phyloP scores from a whole-genome alignment of 2,113 vertebrate species.

The Dermatemys mawii region DNA sequence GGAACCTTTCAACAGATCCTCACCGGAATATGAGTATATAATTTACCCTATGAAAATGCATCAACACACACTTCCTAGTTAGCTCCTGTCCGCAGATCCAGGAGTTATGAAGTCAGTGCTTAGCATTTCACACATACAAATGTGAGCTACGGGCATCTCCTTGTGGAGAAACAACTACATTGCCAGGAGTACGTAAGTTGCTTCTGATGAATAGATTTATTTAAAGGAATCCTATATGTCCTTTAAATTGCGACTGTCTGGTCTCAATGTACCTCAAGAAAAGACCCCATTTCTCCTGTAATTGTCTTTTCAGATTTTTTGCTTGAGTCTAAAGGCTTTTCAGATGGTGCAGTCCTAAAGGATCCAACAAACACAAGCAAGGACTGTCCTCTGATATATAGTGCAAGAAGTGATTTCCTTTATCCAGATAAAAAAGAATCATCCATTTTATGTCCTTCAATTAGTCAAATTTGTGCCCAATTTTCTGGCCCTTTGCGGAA shows the following conservation, averaged over 20 bases:
- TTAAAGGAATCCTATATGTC: not conserved
- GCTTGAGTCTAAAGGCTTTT: not conserved
- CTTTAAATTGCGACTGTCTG: fast-evolving
- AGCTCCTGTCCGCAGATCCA: not conserved
- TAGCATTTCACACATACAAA: not conserved
- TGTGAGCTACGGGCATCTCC: not conserved
- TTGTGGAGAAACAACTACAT: not conserved
- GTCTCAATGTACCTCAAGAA: not conserved
- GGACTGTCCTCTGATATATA: not conserved
- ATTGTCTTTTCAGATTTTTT: not conserved
- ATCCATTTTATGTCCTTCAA: not conserved
- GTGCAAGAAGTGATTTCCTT: not conserved
- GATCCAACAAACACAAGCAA: not conserved
- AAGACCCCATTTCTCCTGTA: not conserved
- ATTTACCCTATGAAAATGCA: not conserved
- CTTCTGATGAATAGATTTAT: not conserved
- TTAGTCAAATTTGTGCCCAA: not conserved
- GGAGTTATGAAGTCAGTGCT: fast-evolving
- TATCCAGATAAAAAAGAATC: not conserved
- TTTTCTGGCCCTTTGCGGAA: not conserved
- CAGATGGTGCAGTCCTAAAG: not conserved
- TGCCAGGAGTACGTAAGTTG: not conserved
- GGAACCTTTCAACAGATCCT: not conserved
- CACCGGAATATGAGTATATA: not conserved
- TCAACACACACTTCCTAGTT: not conserved